A percentile compares a stretch with the other conserved stretches of the same genome.
These are phyloP conservation scores for Drosophila rhopaloa DNA, from an alignment of 1,140 invertebrate genomes.

Conservation along the genomic window DNA sequence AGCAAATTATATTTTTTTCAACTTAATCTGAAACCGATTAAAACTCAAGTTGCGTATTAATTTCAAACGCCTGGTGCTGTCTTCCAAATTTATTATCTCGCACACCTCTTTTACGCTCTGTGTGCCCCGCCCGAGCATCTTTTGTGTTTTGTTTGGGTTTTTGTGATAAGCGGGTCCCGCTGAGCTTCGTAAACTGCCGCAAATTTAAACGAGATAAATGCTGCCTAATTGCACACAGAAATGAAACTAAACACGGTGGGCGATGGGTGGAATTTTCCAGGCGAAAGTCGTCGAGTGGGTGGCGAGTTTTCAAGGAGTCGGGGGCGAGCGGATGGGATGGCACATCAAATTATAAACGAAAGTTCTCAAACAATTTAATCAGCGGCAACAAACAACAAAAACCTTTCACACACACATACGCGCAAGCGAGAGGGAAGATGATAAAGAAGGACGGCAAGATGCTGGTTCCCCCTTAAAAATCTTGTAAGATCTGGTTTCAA, in stretches of 20 bases:
- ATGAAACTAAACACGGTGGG: slow-evolving; percentile 38
- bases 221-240: slow-evolving; percentile 63
- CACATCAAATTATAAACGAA: slow-evolving; percentile 75
- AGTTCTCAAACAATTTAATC: slow-evolving; percentile 76
- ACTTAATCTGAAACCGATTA: not conserved
- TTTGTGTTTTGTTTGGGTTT: slow-evolving; percentile 58
- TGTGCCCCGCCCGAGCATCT: slow-evolving; percentile 4
- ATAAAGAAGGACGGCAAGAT: slow-evolving; percentile 18
- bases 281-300: slow-evolving; percentile 26
- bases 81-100: not conserved
- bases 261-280: slow-evolving; percentile 26
- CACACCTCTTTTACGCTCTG: no score
- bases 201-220: slow-evolving; percentile 78
- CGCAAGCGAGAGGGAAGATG: not conserved
- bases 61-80: not conserved
- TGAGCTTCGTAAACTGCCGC: slow-evolving; percentile 47
- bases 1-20: no score
- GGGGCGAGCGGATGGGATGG: slow-evolving; percentile 26
- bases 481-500: slow-evolving; percentile 66
- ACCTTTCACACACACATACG: slow-evolving; percentile 36
- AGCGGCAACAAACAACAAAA: slow-evolving; percentile 63
- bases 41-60: not conserved
- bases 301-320: slow-evolving; percentile 13
- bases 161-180: slow-evolving; percentile 61
- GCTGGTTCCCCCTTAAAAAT: slow-evolving; percentile 57